Conservation (phyloP, 64 coral and sea anemone species). For the Pocillopora damicornis region DNA sequence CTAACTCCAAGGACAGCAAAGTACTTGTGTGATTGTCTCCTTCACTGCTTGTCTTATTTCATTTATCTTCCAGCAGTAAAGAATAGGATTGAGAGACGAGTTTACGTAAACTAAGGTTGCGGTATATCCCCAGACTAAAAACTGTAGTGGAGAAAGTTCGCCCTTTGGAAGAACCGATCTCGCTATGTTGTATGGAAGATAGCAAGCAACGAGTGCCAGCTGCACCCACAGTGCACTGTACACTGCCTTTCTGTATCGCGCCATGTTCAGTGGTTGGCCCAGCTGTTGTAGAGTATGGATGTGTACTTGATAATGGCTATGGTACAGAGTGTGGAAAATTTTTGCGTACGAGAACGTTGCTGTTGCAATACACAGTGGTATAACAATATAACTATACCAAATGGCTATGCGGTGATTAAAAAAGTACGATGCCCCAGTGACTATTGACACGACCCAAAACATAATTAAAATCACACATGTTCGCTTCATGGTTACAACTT, state of each 20-base stretch:
- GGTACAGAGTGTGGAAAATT: neutral
- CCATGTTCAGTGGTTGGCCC: neutral
- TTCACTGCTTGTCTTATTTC: neutral
- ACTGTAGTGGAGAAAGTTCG: neutral
- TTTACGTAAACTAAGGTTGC: neutral
- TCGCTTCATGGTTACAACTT: neutral
- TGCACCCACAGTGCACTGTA: conserved; percentile 19
- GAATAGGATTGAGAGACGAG: neutral
- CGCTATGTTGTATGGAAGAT: neutral
- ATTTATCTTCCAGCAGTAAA: neutral
- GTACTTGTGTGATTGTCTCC: neutral
- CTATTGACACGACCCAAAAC: no score
- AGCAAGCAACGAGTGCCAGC: conserved; percentile 4
- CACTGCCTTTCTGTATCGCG: conserved; percentile 16
- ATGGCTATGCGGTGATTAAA: no score
- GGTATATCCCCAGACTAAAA: neutral
- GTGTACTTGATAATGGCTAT: neutral
- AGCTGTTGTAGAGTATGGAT: no score
- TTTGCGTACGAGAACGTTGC: no score
- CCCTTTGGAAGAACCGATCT: neutral
- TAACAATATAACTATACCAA: no score
- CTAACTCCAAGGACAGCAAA: neutral
- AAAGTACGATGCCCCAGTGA: no score
- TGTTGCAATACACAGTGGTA: no score
- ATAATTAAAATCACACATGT: no score